phyloP scores from a whole-genome alignment of 2,888 invertebrate species.

The Luperina nickerlii region DNA sequence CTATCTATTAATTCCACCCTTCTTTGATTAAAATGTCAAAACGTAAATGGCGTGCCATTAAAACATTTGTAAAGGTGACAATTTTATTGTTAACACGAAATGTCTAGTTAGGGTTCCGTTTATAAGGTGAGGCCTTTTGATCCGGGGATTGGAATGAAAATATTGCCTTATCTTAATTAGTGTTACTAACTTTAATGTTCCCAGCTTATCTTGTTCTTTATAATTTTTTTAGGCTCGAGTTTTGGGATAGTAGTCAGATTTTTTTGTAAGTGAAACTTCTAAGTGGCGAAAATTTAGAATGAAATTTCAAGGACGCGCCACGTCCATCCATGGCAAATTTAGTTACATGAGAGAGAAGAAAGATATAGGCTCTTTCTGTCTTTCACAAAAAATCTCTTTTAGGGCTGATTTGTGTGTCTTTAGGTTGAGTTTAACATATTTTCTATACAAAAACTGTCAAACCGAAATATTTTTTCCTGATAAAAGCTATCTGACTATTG shows the following conservation, averaged over 20 bases:
- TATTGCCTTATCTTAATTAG: constrained; percentile 60
- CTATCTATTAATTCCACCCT: constrained; percentile 70
- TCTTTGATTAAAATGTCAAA: constrained; percentile 82
- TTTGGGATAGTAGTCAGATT: neutral
- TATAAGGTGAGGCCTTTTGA: constrained; percentile 54
- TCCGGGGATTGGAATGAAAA: constrained; percentile 43
- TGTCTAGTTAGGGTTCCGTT: constrained; percentile 65
- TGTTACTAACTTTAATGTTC: constrained; percentile 42
- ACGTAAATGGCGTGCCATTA: constrained; percentile 79
- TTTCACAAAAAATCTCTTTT: neutral
- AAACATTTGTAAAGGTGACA: constrained; percentile 74
- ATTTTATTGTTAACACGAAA: constrained; percentile 71
- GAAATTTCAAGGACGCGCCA: neutral
- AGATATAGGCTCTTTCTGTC: neutral
- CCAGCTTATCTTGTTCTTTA: constrained; percentile 38
- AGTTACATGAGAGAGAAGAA: neutral
- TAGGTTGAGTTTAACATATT: too few species aligned
- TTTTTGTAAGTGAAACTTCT: neutral
- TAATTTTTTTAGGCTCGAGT: constrained; percentile 15
- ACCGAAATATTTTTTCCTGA: neutral
- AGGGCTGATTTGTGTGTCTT: too few species aligned
- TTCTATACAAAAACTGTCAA: too few species aligned
- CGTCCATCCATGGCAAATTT: neutral
- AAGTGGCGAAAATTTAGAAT: neutral
- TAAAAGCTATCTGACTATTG: too few species aligned